Base-by-base conservation (phyloP, 2,888 invertebrate species). In the Altica lythri region DNA sequence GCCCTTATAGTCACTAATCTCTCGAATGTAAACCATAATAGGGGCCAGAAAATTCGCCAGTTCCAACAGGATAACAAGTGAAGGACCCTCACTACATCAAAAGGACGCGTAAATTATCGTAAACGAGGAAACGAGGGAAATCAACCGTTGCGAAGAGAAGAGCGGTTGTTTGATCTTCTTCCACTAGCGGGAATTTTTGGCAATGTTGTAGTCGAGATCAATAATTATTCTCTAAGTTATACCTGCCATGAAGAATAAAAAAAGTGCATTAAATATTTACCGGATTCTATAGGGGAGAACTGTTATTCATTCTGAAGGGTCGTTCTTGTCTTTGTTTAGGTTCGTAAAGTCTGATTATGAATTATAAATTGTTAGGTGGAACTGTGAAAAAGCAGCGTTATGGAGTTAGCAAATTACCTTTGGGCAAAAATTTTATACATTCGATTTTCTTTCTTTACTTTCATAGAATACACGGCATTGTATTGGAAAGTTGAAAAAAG, bases 41-140 rank as follows among this genome's bases (percentile, higher is more conserved):
- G 14, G 32, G 32, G 32, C 6, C 12, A 32, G 32, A 32, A 32
- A 32, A 32, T 32, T 3, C 32, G n/a, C 32, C 12, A 14, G 10
- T 35, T 19, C 14, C 10, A 13, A 6, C 22, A 16, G 25, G 34
- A 46, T 14, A 35, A 46, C 46, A 46, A 35, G 46, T 34, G 19
- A 35, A 12, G 19, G 19, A 25, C 43, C 56, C 49, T 48, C 29
- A 18, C 17, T 45, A 57, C 53, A 46, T 57, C 57, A 53, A 57
- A 57, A 53, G 57, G 49, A 57, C 17, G 12, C 10, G 32, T 32
- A 10, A 12, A 10, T 12, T 32, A 32, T 32, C 12, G 2, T 2
- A 10, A 29, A 29, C 29, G 29, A 29, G 29, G 29, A 10, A 29
- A 29, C 29, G 29, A n/a, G 29, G 29, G 29, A 29, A 29, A 29